These are phyloP conservation scores for Trachelus tabidus DNA, from an alignment of 2,888 invertebrate genomes.

Conservation along the genomic window DNA sequence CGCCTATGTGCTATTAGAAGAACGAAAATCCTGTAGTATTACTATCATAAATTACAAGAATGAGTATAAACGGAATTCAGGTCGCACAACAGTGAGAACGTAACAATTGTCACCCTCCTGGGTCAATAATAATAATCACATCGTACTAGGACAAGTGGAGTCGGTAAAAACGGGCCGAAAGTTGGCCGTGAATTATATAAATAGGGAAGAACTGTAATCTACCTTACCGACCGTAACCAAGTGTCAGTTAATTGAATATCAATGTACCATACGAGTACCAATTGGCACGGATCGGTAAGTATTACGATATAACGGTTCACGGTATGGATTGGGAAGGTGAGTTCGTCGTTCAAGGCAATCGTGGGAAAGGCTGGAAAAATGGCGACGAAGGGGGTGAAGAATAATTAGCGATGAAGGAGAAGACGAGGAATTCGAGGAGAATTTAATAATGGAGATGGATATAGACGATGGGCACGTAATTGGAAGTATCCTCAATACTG, in stretches of 20 bases:
- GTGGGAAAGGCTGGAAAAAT: not conserved
- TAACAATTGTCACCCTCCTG: not conserved
- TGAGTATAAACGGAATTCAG: not conserved
- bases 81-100: not conserved
- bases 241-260: no score
- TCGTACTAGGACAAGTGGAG: not conserved
- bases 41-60: not conserved
- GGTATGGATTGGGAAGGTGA: not conserved
- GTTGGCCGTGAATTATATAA: not conserved
- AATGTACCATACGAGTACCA: not conserved
- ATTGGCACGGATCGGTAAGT: not conserved
- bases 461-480: conserved; percentile 4
- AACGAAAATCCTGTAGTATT: not conserved
- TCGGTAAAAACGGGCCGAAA: not conserved
- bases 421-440: not conserved
- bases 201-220: not conserved
- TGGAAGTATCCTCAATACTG: conserved; percentile 54
- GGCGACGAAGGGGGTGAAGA: conserved; percentile 1
- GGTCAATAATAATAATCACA: not conserved
- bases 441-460: not conserved
- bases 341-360: not conserved
- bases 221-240: not conserved
- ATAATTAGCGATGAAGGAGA: not conserved
- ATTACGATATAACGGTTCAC: not conserved
- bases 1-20: not conserved